Percentiles rank a stretch among this genome's conserved stretches.
Evolutionary conservation across 1,140 invertebrate genomes (phyloP).

Genomic region (Oreohelix idahoensis): DNA sequence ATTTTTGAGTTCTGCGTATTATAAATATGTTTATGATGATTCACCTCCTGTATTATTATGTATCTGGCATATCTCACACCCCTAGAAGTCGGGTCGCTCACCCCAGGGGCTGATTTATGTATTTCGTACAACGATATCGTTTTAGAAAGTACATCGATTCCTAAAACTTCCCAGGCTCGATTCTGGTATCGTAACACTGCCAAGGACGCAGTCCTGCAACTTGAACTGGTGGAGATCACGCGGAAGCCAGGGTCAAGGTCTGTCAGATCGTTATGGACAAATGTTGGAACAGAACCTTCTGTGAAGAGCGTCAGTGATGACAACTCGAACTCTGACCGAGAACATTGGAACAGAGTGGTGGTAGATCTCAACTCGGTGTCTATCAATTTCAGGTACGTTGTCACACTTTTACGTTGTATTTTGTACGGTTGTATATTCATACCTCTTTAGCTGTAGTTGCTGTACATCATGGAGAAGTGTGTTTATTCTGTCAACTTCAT

Average conservation of each 20-base stretch:
- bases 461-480: no score
- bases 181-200: constrained; percentile 1
- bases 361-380: neutral
- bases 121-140: no score
- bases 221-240: neutral
- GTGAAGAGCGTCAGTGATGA: neutral
- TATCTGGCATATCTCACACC: no score
- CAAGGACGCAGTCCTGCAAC: neutral
- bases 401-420: no score
- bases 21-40: no score
- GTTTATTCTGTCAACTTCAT: no score
- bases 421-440: no score
- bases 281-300: neutral
- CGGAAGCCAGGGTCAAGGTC: neutral
- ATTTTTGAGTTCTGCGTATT: no score
- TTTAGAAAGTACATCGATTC: neutral
- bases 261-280: neutral
- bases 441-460: no score
- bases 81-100: no score
- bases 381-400: neutral
- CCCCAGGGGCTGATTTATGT: no score
- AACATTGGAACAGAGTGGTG: neutral
- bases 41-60: no score
- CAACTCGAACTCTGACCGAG: neutral
- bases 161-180: neutral